Evolutionary conservation across 2,797 vertebrate species (phyloP).

Genomic region (Rhabdomys pumilio): DNA sequence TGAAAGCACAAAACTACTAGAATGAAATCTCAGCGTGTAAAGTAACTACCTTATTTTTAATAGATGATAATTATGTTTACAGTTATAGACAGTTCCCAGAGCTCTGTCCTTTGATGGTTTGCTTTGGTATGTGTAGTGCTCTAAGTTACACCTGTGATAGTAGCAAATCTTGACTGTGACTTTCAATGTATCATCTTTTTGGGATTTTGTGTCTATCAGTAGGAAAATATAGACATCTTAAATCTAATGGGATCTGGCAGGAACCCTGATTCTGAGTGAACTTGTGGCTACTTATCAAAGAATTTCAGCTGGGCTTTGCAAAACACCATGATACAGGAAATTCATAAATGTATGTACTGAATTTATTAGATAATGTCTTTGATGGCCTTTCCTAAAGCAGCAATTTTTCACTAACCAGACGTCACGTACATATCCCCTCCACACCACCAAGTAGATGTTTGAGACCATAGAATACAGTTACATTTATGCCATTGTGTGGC

Average conservation of each 20-base stretch:
- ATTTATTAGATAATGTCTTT: conserved; percentile 42
- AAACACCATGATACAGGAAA: conserved; percentile 34
- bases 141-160: not conserved
- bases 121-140: not conserved
- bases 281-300: conserved; percentile 57
- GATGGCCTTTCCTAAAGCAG: not conserved
- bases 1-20: conserved; percentile 48
- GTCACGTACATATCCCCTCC: not conserved
- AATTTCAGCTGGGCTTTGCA: conserved; percentile 61
- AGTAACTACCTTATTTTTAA: conserved; percentile 36
- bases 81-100: not conserved
- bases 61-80: not conserved
- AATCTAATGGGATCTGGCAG: conserved; percentile 21
- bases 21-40: not conserved
- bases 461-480: conserved; percentile 45
- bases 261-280: conserved; percentile 42
- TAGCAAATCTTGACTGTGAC: not conserved
- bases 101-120: not conserved
- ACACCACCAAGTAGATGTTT: not conserved
- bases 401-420: fast-evolving
- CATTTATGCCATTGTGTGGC: not conserved
- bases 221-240: not conserved
- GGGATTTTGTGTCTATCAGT: fast-evolving
- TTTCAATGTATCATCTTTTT: conserved; percentile 10
- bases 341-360: not conserved